Evolutionary conservation across 2,888 invertebrate species (phyloP).

Genomic region (Sturmia bella): DNA sequence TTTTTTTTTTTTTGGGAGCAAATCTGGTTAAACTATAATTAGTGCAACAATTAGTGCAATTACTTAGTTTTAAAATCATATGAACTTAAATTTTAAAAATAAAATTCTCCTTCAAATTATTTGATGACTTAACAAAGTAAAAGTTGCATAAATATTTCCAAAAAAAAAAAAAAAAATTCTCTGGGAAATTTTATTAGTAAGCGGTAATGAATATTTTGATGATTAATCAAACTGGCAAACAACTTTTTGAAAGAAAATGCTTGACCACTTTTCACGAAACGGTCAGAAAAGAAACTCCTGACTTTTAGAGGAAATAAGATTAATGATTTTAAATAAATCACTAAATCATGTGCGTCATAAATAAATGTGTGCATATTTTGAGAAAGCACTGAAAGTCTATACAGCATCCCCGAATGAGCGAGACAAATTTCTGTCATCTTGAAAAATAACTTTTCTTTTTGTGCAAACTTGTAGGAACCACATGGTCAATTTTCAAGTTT

Average conservation of each 20-base stretch:
- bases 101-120: too few species aligned
- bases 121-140: too few species aligned
- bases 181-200: conserved; percentile 12
- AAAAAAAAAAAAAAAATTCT: conserved; percentile 30
- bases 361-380: conserved; percentile 37
- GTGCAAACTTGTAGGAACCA: conserved; percentile 27
- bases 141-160: not conserved
- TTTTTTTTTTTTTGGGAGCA: too few species aligned
- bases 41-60: too few species aligned
- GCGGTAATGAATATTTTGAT: conserved; percentile 77
- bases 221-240: conserved; percentile 75
- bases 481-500: conserved; percentile 61
- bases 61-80: too few species aligned
- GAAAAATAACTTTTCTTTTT: conserved; percentile 9
- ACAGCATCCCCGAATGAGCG: conserved; percentile 44
- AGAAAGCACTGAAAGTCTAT: not conserved
- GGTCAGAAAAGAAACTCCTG: conserved; percentile 14
- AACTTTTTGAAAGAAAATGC: conserved; percentile 57
- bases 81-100: too few species aligned
- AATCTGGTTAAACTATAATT: too few species aligned
- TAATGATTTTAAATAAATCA: conserved; percentile 77
- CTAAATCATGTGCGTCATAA: conserved; percentile 59
- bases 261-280: conserved; percentile 62
- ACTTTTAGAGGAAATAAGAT: conserved; percentile 72
- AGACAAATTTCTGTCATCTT: conserved; percentile 19